phyloP scores from a whole-genome alignment of 2,888 invertebrate genomes.

The Caenorhabditis macrosperma region DNA sequence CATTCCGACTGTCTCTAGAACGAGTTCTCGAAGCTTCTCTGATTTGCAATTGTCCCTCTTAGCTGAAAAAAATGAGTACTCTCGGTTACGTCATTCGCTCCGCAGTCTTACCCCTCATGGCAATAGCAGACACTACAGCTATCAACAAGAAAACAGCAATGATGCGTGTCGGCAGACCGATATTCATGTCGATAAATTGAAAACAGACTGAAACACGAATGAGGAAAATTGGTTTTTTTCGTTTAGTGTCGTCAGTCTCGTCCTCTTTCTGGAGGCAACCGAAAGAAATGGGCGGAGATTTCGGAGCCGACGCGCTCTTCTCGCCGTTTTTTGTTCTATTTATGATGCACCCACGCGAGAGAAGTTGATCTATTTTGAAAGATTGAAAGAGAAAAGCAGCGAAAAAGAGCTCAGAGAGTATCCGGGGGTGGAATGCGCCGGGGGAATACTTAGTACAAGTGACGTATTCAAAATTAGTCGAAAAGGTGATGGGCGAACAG shows the following conservation, averaged over 20 bases:
- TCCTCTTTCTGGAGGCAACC: slow-evolving; percentile 17
- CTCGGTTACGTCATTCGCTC: too few species aligned
- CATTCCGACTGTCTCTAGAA: slow-evolving; percentile 78
- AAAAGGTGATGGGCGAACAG: not conserved
- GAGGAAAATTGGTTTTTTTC: slow-evolving; percentile 19
- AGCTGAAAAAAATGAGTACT: too few species aligned
- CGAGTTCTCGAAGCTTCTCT: slow-evolving; percentile 76
- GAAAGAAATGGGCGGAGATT: slow-evolving; percentile 31
- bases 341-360: slow-evolving; percentile 43
- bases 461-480: slow-evolving; percentile 3
- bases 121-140: not conserved
- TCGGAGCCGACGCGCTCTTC: slow-evolving; percentile 16
- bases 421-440: slow-evolving; percentile 23
- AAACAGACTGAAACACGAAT: slow-evolving; percentile 6
- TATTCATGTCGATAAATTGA: slow-evolving; percentile 16
- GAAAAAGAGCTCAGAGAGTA: slow-evolving; percentile 1
- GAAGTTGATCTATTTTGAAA: slow-evolving; percentile 27
- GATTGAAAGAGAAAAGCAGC: slow-evolving; percentile 12
- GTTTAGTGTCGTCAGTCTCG: slow-evolving; percentile 3
- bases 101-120: slow-evolving; percentile 42
- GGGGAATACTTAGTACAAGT: slow-evolving; percentile 41
- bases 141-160: slow-evolving; percentile 24
- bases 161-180: slow-evolving; percentile 22
- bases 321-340: slow-evolving; percentile 34
- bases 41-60: slow-evolving; percentile 77